Evolutionary conservation across 2,113 vertebrate species (phyloP).

Genomic region (Porphyrio hochstetteri): DNA sequence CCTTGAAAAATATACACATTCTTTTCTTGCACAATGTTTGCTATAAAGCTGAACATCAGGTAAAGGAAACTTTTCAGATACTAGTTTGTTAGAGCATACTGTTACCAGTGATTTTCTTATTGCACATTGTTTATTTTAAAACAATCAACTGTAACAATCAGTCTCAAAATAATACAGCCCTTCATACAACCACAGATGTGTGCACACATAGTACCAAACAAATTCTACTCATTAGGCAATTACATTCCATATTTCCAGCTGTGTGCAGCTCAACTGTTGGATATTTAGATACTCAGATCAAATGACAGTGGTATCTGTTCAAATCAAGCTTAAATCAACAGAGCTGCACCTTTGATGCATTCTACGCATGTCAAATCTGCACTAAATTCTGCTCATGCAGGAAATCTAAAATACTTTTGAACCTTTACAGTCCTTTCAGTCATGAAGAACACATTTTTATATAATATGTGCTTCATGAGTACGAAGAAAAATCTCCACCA

Average conservation of each 20-base stretch:
- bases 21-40: background rate
- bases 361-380: background rate
- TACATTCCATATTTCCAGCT: background rate
- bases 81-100: background rate
- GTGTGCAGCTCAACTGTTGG: background rate
- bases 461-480: background rate
- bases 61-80: background rate
- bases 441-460: background rate
- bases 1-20: background rate
- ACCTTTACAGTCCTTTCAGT: background rate
- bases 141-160: background rate
- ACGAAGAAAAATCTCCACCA: background rate
- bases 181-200: background rate
- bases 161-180: background rate
- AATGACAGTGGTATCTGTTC: background rate
- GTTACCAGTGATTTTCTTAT: background rate
- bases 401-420: background rate
- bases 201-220: background rate
- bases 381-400: background rate
- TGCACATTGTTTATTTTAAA: background rate
- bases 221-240: background rate
- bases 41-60: background rate
- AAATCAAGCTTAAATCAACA: background rate
- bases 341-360: background rate
- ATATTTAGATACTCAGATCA: background rate